phyloP scores from a whole-genome alignment of 2,888 invertebrate genomes.

The Lobophora halterata region DNA sequence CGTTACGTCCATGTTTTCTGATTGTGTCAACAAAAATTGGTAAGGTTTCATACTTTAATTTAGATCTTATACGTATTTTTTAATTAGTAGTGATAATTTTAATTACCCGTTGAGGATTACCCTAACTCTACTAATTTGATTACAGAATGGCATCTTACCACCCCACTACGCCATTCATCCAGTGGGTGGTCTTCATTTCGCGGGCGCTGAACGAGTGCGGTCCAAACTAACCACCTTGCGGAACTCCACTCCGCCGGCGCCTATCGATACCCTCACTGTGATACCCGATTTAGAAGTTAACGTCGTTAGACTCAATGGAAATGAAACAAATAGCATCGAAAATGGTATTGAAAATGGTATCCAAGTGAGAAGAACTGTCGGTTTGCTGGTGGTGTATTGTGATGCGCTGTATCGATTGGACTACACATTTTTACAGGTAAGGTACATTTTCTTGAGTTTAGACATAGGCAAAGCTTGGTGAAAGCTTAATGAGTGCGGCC shows the following conservation, averaged over 20 bases:
- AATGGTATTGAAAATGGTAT: slow-evolving; percentile 18
- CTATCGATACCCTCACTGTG: slow-evolving; percentile 41
- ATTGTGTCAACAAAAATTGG: too few species aligned
- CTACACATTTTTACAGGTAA: slow-evolving; percentile 85
- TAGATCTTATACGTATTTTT: too few species aligned
- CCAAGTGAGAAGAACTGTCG: slow-evolving; percentile 32
- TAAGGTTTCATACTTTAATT: too few species aligned
- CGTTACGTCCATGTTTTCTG: too few species aligned
- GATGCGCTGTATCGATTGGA: slow-evolving; percentile 82
- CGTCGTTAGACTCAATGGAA: slow-evolving; percentile 9
- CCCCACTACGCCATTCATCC: slow-evolving; percentile 64
- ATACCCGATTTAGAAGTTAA: slow-evolving; percentile 36
- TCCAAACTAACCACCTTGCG: slow-evolving; percentile 48
- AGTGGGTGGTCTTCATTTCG: slow-evolving; percentile 64
- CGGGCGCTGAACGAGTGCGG: slow-evolving; percentile 67
- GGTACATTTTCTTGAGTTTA: slow-evolving; percentile 16
- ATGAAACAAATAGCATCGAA: slow-evolving; percentile 11
- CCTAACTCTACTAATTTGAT: slow-evolving; percentile 1
- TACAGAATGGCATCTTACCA: slow-evolving; percentile 50
- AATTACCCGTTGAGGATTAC: too few species aligned
- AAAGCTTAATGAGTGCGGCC: slow-evolving; percentile 65
- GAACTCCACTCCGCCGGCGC: slow-evolving; percentile 29
- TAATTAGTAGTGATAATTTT: too few species aligned
- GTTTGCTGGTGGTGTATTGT: slow-evolving; percentile 82
- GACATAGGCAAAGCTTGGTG: slow-evolving; percentile 45